A percentile compares a stretch with the other conserved stretches of the same genome.
Evolutionary conservation across 2,797 vertebrate genomes (phyloP).

Genomic region (Eremophila alpestris): DNA sequence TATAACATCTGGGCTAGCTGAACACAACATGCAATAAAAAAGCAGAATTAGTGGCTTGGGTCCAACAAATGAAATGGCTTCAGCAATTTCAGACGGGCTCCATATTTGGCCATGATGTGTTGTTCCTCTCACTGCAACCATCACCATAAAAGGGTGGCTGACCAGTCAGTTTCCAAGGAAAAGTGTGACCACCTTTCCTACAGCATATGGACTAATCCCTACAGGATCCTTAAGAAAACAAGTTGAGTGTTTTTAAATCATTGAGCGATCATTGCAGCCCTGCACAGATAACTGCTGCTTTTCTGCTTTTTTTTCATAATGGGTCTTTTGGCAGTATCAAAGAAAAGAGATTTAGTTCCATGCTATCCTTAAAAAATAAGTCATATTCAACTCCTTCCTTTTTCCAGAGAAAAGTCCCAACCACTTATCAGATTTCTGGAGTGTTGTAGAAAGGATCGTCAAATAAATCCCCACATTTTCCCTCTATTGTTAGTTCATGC

Average conservation of each 20-base stretch:
- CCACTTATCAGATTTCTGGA: neutral
- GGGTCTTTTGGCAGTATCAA: neutral
- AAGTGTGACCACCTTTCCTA: constrained; percentile 6
- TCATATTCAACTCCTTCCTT: neutral
- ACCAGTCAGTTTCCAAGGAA: constrained; percentile 42
- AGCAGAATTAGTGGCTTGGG: constrained; percentile 34
- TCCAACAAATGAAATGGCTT: constrained; percentile 22
- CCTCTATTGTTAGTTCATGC: neutral
- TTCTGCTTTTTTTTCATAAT: neutral
- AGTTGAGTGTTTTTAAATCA: constrained; percentile 16
- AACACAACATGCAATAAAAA: constrained; percentile 22
- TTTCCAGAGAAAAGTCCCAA: constrained; percentile 26
- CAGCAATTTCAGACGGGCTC: constrained; percentile 16
- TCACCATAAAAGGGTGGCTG: constrained; percentile 54
- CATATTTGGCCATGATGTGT: constrained; percentile 57
- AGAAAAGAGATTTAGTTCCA: constrained; percentile 16
- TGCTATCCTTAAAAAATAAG: constrained; percentile 1
- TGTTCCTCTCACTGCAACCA: neutral
- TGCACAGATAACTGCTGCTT: constrained; percentile 1
- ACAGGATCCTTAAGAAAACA: neutral
- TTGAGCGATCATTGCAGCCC: neutral
- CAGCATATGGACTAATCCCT: neutral
- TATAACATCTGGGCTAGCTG: constrained; percentile 48
- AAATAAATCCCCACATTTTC: neutral
- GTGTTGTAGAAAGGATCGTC: constrained; percentile 22